These are phyloP conservation scores for Lophotriccus pileatus DNA, from an alignment of 2,797 vertebrate genomes.

Conservation along the genomic window DNA sequence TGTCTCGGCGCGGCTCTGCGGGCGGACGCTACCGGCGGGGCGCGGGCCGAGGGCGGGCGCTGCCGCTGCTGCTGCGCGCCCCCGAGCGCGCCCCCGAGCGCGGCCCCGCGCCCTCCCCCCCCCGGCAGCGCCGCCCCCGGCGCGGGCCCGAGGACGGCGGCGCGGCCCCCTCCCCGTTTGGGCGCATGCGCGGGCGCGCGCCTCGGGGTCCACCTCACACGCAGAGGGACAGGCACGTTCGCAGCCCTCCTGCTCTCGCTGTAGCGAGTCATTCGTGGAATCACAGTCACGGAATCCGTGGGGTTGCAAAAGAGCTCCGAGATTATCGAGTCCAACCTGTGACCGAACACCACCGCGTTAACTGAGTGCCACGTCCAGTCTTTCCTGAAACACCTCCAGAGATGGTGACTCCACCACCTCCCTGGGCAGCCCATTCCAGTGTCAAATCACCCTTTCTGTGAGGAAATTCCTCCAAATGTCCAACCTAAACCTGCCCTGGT, in stretches of 20 bases:
- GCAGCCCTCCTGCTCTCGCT: no score
- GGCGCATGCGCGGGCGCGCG: not conserved
- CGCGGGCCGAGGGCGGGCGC: not conserved
- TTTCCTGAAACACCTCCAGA: not conserved
- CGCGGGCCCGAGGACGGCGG: not conserved
- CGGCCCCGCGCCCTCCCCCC: not conserved
- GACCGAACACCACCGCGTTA: no score
- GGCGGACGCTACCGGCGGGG: not conserved
- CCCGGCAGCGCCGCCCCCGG: not conserved
- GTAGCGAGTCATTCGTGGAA: not conserved
- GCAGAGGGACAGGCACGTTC: accelerated
- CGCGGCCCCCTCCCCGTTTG: not conserved
- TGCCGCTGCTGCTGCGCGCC: not conserved
- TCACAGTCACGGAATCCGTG: not conserved
- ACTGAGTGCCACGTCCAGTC: not conserved
- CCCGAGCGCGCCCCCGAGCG: not conserved
- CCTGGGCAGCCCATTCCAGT: not conserved
- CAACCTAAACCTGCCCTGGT: not conserved
- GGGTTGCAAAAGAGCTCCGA: not conserved
- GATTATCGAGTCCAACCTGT: not conserved
- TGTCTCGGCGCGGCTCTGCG: not conserved
- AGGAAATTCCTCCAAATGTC: not conserved
- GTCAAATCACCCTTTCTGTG: not conserved
- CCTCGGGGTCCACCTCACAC: accelerated
- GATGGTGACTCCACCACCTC: not conserved